Conservation (phyloP, 2,797 vertebrate genomes). For the Schizopygopsis pylzovi region DNA sequence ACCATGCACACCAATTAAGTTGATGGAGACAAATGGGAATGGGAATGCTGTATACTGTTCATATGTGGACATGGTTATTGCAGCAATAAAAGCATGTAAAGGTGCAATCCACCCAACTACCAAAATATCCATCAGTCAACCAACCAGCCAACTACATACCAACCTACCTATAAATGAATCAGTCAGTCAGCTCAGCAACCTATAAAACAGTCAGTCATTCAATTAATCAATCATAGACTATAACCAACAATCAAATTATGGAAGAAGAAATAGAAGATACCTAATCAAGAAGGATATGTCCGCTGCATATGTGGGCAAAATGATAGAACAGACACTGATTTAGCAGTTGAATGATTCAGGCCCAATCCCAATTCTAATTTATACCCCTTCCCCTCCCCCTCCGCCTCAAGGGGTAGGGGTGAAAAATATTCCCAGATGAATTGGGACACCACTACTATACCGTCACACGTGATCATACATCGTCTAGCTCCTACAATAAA, state of each 20-base stretch:
- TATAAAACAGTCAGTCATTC: not conserved
- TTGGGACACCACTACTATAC: no score
- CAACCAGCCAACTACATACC: not conserved
- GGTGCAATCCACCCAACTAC: not conserved
- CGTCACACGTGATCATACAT: no score
- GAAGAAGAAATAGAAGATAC: no score
- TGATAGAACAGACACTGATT: not conserved
- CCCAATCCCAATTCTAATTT: no score
- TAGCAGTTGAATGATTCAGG: no score
- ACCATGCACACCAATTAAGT: not conserved
- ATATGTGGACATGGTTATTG: not conserved
- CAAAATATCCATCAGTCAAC: not conserved
- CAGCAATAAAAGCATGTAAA: not conserved
- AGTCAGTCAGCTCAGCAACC: not conserved
- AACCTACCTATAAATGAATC: not conserved
- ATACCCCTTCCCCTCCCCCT: no score
- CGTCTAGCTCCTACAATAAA: no score
- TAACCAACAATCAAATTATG: not conserved
- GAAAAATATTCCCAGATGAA: no score
- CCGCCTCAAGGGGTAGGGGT: no score
- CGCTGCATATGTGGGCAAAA: no score
- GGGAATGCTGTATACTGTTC: not conserved
- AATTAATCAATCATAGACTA: not conserved
- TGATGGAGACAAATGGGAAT: not conserved
- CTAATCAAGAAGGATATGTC: no score